Percentiles rank a stretch among this genome's conserved stretches.
phyloP scores from a whole-genome alignment of 1,140 invertebrate species.

The Calephelis nemesis region DNA sequence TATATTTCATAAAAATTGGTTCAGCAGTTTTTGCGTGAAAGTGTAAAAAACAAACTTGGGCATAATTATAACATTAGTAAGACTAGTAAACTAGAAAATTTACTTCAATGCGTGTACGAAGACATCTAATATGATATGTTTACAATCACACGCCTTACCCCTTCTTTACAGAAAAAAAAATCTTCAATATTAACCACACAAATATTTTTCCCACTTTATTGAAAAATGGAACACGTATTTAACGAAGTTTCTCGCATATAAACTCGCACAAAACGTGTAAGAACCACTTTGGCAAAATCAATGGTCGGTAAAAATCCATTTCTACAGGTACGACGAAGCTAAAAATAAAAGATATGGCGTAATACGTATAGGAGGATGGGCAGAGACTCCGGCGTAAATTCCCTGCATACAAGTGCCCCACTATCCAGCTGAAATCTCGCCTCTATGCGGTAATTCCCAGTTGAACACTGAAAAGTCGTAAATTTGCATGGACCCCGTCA shows the following conservation, averaged over 20 bases:
- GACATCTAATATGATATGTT: too few relatives aligned
- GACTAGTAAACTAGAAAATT: too few relatives aligned
- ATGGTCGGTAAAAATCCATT: constrained; percentile 16
- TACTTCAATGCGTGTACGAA: too few relatives aligned
- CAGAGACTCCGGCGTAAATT: constrained; percentile 4
- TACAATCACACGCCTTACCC: too few relatives aligned
- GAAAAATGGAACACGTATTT: neutral
- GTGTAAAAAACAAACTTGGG: too few relatives aligned
- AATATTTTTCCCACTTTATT: too few relatives aligned
- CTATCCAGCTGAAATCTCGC: constrained; percentile 55
- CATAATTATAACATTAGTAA: too few relatives aligned
- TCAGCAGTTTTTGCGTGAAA: too few relatives aligned
- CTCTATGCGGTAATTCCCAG: constrained; percentile 52
- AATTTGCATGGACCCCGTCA: constrained; percentile 55
- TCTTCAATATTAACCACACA: too few relatives aligned
- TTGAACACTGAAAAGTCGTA: constrained; percentile 68
- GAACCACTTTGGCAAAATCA: constrained; percentile 11
- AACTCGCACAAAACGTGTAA: constrained; percentile 6
- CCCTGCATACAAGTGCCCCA: constrained; percentile 21
- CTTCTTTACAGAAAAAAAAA: too few relatives aligned
- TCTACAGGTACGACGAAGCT: neutral
- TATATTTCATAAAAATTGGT: too few relatives aligned
- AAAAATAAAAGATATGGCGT: constrained; percentile 9
- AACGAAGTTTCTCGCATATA: neutral
- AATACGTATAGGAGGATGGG: constrained; percentile 10